Percentiles rank a stretch among this genome's conserved stretches.
phyloP scores from a whole-genome alignment of 2,797 vertebrate species.

The Chelonia mydas region DNA sequence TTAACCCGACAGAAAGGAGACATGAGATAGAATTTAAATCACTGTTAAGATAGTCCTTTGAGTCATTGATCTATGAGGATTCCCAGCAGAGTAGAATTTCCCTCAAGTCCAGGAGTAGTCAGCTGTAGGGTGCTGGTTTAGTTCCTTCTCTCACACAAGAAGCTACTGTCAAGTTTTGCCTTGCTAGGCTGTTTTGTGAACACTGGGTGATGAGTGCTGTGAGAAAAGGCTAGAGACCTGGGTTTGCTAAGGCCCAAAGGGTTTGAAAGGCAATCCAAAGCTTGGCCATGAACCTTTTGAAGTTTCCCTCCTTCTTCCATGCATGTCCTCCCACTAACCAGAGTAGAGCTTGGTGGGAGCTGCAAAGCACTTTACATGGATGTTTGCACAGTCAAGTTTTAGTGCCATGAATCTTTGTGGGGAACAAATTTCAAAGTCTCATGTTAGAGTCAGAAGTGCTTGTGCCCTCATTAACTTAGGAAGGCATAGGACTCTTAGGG shows the following conservation, averaged over 20 bases:
- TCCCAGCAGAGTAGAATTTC: background rate
- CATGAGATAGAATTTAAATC: background rate
- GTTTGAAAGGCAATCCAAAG: background rate
- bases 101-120: background rate
- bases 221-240: constrained; percentile 27
- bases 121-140: background rate
- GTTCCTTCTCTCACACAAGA: background rate
- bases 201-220: constrained; percentile 3
- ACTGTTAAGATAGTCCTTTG: background rate
- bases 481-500: fast-evolving
- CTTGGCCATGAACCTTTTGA: background rate
- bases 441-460: background rate
- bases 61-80: background rate
- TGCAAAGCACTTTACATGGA: background rate
- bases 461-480: fast-evolving
- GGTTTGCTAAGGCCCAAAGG: background rate
- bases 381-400: too few relatives aligned
- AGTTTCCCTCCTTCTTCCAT: background rate
- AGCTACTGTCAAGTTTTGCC: constrained; percentile 1
- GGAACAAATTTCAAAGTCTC: background rate
- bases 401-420: background rate
- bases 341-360: background rate
- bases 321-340: background rate
- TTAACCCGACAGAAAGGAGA: background rate
- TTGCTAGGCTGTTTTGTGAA: background rate